Evolutionary conservation across 2,113 vertebrate genomes (phyloP).

Genomic region (Python bivittatus): DNA sequence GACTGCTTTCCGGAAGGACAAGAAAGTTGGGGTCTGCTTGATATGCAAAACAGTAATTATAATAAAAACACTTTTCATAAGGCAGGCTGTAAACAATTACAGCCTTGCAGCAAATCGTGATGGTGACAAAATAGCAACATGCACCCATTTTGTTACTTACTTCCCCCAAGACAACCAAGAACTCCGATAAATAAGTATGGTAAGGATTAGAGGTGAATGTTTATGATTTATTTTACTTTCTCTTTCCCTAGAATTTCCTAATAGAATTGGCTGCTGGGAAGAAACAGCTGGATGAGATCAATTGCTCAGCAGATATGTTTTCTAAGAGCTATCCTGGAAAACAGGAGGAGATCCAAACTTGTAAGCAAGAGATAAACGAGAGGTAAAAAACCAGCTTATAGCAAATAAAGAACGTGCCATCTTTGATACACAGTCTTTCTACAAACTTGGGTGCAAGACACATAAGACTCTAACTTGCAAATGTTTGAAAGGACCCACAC

Average conservation of each 20-base stretch:
- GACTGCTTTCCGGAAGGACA: no score
- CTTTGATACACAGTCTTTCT: neutral
- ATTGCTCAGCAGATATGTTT: constrained; percentile 71
- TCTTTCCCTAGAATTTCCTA: constrained; percentile 78
- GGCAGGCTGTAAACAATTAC: neutral
- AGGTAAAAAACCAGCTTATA: constrained; percentile 71
- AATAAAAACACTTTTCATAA: neutral
- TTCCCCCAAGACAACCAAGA: neutral
- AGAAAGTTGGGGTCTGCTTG: no score
- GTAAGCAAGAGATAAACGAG: constrained; percentile 66
- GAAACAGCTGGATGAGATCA: constrained; percentile 78
- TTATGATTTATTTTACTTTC: constrained; percentile 18
- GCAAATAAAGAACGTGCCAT: neutral
- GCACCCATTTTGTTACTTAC: neutral
- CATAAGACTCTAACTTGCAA: neutral
- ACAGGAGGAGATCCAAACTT: constrained; percentile 70
- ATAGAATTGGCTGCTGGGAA: constrained; percentile 81
- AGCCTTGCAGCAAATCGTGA: neutral
- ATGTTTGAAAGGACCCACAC: neutral
- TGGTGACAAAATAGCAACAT: neutral
- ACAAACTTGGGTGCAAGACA: neutral
- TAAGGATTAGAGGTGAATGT: neutral
- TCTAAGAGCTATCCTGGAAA: constrained; percentile 74
- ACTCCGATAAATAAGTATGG: neutral
- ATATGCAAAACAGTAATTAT: neutral